Evolutionary conservation across 1,140 invertebrate genomes (phyloP).

Genomic region (Eupristina koningsbergeri): DNA sequence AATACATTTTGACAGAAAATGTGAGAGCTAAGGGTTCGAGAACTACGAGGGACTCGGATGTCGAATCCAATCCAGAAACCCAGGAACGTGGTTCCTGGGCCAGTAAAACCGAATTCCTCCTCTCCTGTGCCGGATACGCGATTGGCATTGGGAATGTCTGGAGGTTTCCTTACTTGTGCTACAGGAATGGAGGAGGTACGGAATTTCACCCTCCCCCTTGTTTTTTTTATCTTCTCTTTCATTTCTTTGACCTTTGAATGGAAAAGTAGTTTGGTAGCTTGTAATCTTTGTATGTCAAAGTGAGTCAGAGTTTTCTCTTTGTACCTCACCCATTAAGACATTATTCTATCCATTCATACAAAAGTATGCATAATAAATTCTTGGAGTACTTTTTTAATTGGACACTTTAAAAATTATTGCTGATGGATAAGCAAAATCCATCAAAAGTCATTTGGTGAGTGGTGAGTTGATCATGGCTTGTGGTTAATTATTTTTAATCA

Average conservation of each 20-base stretch:
- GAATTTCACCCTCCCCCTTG: no score
- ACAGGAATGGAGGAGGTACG: conserved; percentile 78
- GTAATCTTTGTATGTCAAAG: neutral
- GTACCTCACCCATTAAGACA: neutral
- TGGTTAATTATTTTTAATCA: no score
- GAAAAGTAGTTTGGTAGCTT: neutral
- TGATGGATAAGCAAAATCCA: no score
- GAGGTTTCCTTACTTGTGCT: conserved; percentile 83
- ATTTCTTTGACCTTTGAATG: neutral
- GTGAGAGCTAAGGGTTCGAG: neutral
- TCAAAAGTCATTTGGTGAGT: no score
- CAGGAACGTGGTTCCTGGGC: conserved; percentile 77
- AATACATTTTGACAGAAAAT: conserved; percentile 8
- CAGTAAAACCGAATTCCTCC: conserved; percentile 81
- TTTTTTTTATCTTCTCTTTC: no score
- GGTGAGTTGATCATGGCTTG: no score
- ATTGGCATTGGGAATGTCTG: conserved; percentile 85
- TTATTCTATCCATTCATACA: neutral
- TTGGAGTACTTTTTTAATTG: neutral
- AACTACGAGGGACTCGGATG: neutral
- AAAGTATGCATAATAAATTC: neutral
- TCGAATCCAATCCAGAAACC: neutral
- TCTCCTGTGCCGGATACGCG: conserved; percentile 83
- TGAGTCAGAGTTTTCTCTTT: conserved; percentile 14
- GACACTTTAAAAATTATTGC: no score